Evolutionary conservation across 2,113 vertebrate species (phyloP).

Genomic region (Indicator indicator): DNA sequence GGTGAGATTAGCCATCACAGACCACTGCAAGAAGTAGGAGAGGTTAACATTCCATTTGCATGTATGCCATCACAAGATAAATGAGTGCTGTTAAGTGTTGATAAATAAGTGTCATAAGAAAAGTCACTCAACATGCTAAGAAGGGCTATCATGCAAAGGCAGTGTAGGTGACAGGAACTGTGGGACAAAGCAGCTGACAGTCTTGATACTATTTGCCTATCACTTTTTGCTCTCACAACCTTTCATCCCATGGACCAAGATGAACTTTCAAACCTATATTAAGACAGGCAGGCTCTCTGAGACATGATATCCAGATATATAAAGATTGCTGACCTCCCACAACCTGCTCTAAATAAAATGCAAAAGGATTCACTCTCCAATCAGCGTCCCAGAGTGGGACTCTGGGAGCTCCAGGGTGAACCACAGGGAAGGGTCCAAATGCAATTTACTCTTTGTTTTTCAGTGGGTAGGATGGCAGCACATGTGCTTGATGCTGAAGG

Average conservation of each 20-base stretch:
- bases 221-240: not conserved
- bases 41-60: not conserved
- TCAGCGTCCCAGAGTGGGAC: not conserved
- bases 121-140: not conserved
- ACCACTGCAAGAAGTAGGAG: not conserved
- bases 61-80: not conserved
- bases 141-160: not conserved
- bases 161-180: not conserved
- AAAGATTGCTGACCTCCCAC: not conserved
- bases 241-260: not conserved
- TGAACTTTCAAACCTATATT: slow-evolving; percentile 52
- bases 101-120: not conserved
- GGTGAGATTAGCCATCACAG: not conserved
- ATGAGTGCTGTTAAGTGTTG: not conserved
- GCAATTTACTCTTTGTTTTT: not conserved
- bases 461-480: not conserved
- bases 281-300: slow-evolving; percentile 5
- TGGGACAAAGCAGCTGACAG: not conserved
- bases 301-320: not conserved
- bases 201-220: not conserved
- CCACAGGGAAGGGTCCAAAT: not conserved
- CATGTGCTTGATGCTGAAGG: not conserved
- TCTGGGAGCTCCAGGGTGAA: not conserved
- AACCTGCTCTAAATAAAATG: slow-evolving; percentile 1
- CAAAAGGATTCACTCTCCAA: not conserved